phyloP scores from a whole-genome alignment of 2,797 vertebrate genomes.

The Ptychobarbus kaznakovi region DNA sequence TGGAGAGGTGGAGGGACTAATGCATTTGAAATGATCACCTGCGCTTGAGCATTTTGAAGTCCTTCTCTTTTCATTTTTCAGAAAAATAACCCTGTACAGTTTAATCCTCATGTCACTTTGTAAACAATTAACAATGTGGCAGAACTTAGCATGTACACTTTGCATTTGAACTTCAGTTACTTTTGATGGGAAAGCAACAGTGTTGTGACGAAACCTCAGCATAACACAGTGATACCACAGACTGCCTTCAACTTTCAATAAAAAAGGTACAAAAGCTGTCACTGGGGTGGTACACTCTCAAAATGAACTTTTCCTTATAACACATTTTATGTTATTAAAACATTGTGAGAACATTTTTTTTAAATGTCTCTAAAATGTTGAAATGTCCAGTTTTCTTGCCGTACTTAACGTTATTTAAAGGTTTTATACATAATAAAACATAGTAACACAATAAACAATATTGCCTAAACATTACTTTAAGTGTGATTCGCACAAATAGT shows the following conservation, averaged over 20 bases:
- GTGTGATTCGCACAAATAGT: neutral
- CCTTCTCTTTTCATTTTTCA: conserved; percentile 23
- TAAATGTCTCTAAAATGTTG: no score
- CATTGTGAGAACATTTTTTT: no score
- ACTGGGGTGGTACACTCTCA: no score
- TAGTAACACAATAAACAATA: no score
- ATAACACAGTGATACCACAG: neutral
- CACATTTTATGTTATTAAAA: no score
- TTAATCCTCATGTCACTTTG: conserved; percentile 9
- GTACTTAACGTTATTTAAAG: no score
- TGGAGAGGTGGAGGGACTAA: conserved; percentile 40
- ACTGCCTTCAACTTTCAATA: neutral
- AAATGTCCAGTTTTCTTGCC: no score
- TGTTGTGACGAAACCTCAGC: neutral
- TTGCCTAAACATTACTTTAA: neutral
- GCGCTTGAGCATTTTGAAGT: conserved; percentile 20
- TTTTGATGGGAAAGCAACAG: neutral
- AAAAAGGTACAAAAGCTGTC: no score
- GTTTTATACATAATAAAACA: no score
- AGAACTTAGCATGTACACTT: neutral
- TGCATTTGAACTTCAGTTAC: neutral
- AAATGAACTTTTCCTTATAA: no score
- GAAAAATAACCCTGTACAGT: neutral
- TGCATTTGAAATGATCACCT: conserved; percentile 43
- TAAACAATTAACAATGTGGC: neutral